Base-by-base conservation (phyloP, 2,113 vertebrate genomes). In the Procavia capensis region DNA sequence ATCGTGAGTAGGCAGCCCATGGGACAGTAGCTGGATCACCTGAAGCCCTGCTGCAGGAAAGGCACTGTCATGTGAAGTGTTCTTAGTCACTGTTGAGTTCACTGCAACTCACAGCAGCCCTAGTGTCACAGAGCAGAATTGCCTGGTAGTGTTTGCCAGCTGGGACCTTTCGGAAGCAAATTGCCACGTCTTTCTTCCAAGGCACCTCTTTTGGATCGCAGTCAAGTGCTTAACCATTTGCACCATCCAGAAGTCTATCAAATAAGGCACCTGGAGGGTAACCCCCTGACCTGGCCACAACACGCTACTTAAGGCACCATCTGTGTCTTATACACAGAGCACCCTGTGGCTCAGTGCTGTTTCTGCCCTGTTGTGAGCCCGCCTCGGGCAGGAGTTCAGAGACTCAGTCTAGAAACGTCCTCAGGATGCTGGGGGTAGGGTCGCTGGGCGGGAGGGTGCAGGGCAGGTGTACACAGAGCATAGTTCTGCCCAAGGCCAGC, bases 251-350 rank as follows among this genome's bases (percentile, higher is more conserved):
- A n/a, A n/a, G 20, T 17, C 66, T n/a, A 45, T 3, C 20, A 4
- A 0, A 31, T 7, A 45, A 54, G 66, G 29, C 6, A 4, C 39
- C 43, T 13, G 8, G 31, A 50, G 20, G 13, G 29, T 0, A 3
- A 3, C 24, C 41, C 31, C 39, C 74, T 47, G 24, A 2, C 10
- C 14, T 0, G 2, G 36, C 31, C 41, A 10, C 4, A 10, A 34
- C 8, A 4, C 4, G 0, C 1, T 43, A 2, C 10, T 16, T 5
- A 41, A 19, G 2, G 11, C 2, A 1, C n/a, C 4, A 9, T 5
- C 31, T 39, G 19, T 4, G 24, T 25, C 9, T 4, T 3, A 22
- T 17, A 43, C 43, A 19, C 39, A 45, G 31, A 45, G 31, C 36
- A 36, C 39, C 2, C 39, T 31, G 0, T 0, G 14, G 0, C 20